Evolutionary conservation across 2,113 vertebrate genomes (phyloP), one percentile per base, ranked within the genome.

Genomic region (Gobio gobio): DNA sequence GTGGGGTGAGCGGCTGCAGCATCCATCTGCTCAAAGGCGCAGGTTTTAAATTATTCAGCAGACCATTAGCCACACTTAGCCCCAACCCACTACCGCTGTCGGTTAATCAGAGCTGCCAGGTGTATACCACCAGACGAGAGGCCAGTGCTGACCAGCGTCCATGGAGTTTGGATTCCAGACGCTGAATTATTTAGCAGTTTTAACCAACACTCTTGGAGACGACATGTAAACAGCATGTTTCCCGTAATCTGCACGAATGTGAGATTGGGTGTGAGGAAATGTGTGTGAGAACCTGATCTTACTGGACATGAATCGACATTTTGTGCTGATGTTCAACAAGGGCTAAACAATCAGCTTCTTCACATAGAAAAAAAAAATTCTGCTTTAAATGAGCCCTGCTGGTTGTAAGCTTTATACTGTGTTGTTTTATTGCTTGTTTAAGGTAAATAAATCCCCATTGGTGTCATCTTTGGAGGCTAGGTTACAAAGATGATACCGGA

Each of bases 161-260:
- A 58, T 75, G 5, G 51, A 54, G 73, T 76, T 77, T 10, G 82
- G 82, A 77, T 80, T 82, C 72, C 29, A 51, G 66, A n/a, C 3
- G 59, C 84, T 94, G 91, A 92, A 93, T 95, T 92, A 94, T 94
- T 95, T 84, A 94, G 87, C 89, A 86, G 85, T 74, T 92, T 91
- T 92, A 93, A 92, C 92, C 87, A 89, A 81, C 88, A 84, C 85
- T 79, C 79, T 85, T 83, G 83, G 88, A 86, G 70, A 89, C 89
- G 83, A 89, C 87, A 88, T 84, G 88, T 84, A 84, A 90, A 87
- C 90, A 90, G 84, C 81, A 84, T 72, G 85, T 89, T 91, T 92
- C 91, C 88, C 63, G 90, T 92, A 90, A 94, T 91, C 88, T 91
- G 29, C 85, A 86, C 89, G 87, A 91, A 91, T 91, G 91, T 90